Conservation (phyloP, 2,888 invertebrate genomes). For the Ichneumoninae sp. region DNA sequence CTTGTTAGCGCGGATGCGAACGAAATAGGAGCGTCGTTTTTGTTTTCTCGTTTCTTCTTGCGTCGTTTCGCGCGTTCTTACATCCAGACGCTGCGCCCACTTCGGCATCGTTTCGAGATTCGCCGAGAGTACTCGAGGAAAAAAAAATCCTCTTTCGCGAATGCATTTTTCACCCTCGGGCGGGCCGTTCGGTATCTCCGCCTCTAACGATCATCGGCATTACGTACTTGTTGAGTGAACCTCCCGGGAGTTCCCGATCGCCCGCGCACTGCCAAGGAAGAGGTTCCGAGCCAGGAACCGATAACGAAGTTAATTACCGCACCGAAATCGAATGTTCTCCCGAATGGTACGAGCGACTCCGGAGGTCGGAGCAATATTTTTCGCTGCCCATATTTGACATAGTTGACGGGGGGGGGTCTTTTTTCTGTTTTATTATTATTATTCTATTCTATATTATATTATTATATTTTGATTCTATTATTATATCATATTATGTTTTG, state of each 20-base stretch:
- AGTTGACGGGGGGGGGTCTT: too few relatives aligned
- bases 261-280: neutral
- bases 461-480: too few relatives aligned
- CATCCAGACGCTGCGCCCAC: slow-evolving; percentile 29
- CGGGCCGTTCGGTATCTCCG: neutral
- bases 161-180: slow-evolving; percentile 57
- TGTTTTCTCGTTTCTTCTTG: slow-evolving; percentile 48
- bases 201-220: neutral
- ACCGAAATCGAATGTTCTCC: neutral
- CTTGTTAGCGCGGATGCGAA: slow-evolving; percentile 15
- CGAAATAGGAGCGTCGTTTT: slow-evolving; percentile 43
- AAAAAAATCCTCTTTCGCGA: slow-evolving; percentile 36
- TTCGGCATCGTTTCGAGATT: slow-evolving; percentile 59
- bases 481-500: too few relatives aligned
- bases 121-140: slow-evolving; percentile 54
- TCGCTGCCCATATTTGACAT: neutral
- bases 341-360: too few relatives aligned
- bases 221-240: slow-evolving; percentile 46
- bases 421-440: too few relatives aligned
- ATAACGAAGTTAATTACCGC: neutral
- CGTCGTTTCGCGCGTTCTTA: slow-evolving; percentile 54
- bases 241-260: neutral
- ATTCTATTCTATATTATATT: too few relatives aligned
- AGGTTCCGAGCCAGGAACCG: neutral
- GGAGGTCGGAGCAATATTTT: neutral